Base-by-base conservation (phyloP, 2,888 invertebrate species). In the Drepana falcataria region DNA sequence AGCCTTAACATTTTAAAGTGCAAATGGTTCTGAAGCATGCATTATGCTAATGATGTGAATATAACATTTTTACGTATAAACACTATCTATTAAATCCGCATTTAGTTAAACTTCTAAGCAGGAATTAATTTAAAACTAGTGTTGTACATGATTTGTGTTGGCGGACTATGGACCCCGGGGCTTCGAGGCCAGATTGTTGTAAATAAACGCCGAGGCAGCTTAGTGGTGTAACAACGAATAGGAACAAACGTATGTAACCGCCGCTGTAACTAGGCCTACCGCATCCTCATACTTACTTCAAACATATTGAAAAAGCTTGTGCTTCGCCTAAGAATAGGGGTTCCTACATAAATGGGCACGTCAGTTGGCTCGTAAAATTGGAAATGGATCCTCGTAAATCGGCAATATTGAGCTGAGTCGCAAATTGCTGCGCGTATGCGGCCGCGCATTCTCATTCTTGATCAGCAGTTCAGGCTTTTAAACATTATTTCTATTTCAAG, bases 301-400 rank as follows among this genome's bases (percentile, higher is more conserved):
- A 68, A 57, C 67, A 55, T 59, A 57, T 64, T 63, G 61, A 3
- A 9, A 44, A 9, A 7, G 7, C 55, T 55, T 55, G 56, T 58
- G 60, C 54, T 57, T 59, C 59, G 54, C 59, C 59, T 58, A 60
- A 71, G 69, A 71, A 76, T 71, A 68, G 65, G 73, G 73, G 83
- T 62, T 77, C 82, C 73, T 59, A 59, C 64, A 69, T 70, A 75
- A 74, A 72, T 83, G 81, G 81, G 55, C 77, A 71, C 73, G 75
- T 83, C 78, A 81, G 73, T 70, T 69, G 69, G 79, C 74, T 84
- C 84, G 74, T 86, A 87, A 87, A 86, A 81, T 85, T 77, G 76
- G 74, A 84, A 84, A 85, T 81, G 79, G 77, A 80, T 84, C 75
- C 79, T 84, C 84, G 82, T 84, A 85, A 87, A 86, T 84, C 81